Base-by-base conservation (phyloP, 1,140 invertebrate genomes). In the Dryas iulia region DNA sequence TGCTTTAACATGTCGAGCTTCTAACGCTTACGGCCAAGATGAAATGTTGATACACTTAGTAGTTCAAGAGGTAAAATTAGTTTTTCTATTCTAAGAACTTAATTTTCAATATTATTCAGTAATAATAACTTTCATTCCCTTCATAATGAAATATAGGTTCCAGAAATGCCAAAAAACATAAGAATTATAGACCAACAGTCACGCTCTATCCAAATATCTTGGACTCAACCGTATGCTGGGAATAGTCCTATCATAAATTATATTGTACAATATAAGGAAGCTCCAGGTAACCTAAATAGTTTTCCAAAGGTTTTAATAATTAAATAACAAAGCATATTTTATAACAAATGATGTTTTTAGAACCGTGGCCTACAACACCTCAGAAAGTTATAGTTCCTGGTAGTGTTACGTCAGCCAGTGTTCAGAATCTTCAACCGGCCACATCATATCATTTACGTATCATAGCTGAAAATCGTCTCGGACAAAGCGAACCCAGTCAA, bases 391-490 rank as follows among this genome's bases (percentile, higher is more conserved):
- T 96, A 47, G 95, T 97, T 5, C 94, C 96, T 0, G 96, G 96
- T 0, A 94, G 94, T 11, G 96, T 96, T 80, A 96, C 95, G 2
- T 95, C 95, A 69, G 95, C 96, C 1, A 95, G 94, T 59, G 94
- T 99, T 11, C 94, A 95, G 71, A 95, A 96, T 74, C 92, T 99
- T 1, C 94, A 95, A 61, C 98, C 98, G 0, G 96, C 97, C 0
- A 97, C 96, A 60, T 95, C 95, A n/a, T 99, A 98, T 91, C 96
- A 98, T 81, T 94, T 99, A 67, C 93, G 97, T 73, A 95, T 98
- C 72, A 94, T 97, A 74, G 97, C 97, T 0, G 96, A 97, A 86
- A 98, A 98, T 89, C 93, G 96, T 68, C 92, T 98, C 52, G 97
- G 97, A 2, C 93, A 95, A 63, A 97, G 97, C 73, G 95, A 97